Evolutionary conservation across 2,113 vertebrate genomes (phyloP).

Genomic region (Pachypanchax playfairii): DNA sequence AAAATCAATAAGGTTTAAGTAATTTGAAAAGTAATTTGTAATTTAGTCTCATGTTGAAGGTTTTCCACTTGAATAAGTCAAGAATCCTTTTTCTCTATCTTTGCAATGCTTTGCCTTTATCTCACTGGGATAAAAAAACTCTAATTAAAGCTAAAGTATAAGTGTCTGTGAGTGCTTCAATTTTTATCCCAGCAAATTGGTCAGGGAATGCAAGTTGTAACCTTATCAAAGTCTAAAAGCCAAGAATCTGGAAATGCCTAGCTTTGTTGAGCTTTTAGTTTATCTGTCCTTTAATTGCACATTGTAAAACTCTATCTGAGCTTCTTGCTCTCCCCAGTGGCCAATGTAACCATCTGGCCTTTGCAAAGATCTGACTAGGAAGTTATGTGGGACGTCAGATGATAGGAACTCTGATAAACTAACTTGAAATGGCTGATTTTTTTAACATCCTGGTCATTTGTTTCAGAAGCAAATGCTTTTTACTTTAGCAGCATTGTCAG

Average conservation of each 20-base stretch:
- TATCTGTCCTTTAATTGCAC: slow-evolving; percentile 76
- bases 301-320: slow-evolving; percentile 74
- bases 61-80: slow-evolving; percentile 43
- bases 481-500: slow-evolving; percentile 17
- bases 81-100: slow-evolving; percentile 59
- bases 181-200: slow-evolving; percentile 68
- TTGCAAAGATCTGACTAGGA: slow-evolving; percentile 76
- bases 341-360: slow-evolving; percentile 77
- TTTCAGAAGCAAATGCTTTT: slow-evolving; percentile 41
- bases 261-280: slow-evolving; percentile 76
- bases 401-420: slow-evolving; percentile 71
- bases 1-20: slow-evolving; percentile 49
- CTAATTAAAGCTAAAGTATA: slow-evolving; percentile 37
- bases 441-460: slow-evolving; percentile 49
- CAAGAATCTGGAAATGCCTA: slow-evolving; percentile 69
- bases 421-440: slow-evolving; percentile 55
- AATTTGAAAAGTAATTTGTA: too few relatives aligned
- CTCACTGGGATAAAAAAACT: slow-evolving; percentile 58
- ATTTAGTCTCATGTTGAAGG: slow-evolving; percentile 41
- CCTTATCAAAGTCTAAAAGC: slow-evolving; percentile 70
- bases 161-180: slow-evolving; percentile 61
- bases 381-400: slow-evolving; percentile 71
- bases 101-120: slow-evolving; percentile 47
- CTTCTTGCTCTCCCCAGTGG: slow-evolving; percentile 70
- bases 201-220: slow-evolving; percentile 58